Base-by-base conservation (phyloP, 1,140 invertebrate species). In the Daktulosphaira vitifoliae region DNA sequence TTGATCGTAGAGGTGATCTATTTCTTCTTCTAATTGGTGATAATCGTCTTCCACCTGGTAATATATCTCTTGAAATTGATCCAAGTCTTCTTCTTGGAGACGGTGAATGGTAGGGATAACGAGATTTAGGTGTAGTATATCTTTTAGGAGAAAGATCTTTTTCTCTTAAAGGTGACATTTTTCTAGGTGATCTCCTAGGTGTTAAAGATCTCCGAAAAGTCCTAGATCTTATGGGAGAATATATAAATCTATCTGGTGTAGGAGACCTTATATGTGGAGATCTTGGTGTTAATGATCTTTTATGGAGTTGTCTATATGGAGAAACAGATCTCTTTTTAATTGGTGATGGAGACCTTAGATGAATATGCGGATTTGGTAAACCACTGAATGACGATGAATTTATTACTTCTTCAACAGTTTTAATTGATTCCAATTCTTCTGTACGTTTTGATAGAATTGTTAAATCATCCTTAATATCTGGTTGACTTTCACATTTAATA, bases 351-450 rank as follows among this genome's bases (percentile, higher is more conserved):
- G 56, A 62, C 46, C 18, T 62, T 1, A 29, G 46, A n/a, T 38
- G 56, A 33, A 62, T 4, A 62, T 42, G 56, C 4, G 42, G 20
- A 20, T 62, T 48, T 3, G 29, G 18, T 18, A 44, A 16, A 44
- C 6, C 26, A 2, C 22, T 25, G 25, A 42, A 39, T 26, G 38
- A 42, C 13, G 53, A 11, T 18, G 38, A 26, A 26, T 44, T 44
- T 56, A 37, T 56, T 20, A 56, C 33, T 56, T 56, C 53, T 26
- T 56, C 53, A 16, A 56, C 23, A 44, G 53, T 56, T 56, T 56
- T 56, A 16, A 56, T 56, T 23, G 38, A 42, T 56, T 56, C 53
- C 26, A 56, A 42, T 44, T 56, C 38, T 56, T 56, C 53, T n/a
- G n/a, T n/a, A 6, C 22, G 53, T 16, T 56, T 56, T 5, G 44